These are phyloP conservation scores for Chelonia mydas DNA, from an alignment of 2,797 vertebrate genomes.

Conservation along the genomic window DNA sequence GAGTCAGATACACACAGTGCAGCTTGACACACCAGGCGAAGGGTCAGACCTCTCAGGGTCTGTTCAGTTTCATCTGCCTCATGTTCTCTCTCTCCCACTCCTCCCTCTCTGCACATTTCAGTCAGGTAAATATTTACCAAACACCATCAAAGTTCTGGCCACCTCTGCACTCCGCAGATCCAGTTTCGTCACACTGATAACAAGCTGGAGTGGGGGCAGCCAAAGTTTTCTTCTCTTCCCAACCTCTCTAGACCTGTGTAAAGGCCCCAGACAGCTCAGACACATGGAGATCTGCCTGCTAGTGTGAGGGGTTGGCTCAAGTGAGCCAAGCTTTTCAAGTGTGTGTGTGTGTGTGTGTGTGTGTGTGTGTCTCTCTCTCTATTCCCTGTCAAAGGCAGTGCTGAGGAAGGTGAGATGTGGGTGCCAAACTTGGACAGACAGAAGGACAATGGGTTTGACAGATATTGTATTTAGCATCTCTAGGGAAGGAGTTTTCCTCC, in stretches of 20 bases:
- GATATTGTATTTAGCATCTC: too few relatives aligned
- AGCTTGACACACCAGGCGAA: fast-evolving
- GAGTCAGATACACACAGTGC: not conserved
- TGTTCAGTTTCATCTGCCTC: not conserved
- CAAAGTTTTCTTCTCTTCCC: not conserved
- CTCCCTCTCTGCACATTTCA: not conserved
- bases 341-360: too few relatives aligned
- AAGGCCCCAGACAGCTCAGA: not conserved
- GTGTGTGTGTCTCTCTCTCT: too few relatives aligned
- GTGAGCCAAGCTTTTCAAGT: not conserved
- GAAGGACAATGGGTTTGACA: not conserved
- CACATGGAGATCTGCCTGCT: not conserved
- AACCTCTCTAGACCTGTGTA: not conserved
- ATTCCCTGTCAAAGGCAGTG: not conserved
- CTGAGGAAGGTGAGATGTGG: not conserved
- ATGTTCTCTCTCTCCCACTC: not conserved
- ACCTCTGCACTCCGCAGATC: not conserved
- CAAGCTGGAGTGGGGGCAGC: not conserved
- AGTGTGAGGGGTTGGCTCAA: not conserved
- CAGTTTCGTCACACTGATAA: not conserved
- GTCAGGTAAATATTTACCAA: not conserved
- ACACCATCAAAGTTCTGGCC: not conserved
- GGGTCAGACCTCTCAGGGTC: not conserved
- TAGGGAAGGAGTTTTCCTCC: too few relatives aligned
- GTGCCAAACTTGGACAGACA: not conserved